phyloP scores from a whole-genome alignment of 2,888 invertebrate genomes.

The Patella depressa region DNA sequence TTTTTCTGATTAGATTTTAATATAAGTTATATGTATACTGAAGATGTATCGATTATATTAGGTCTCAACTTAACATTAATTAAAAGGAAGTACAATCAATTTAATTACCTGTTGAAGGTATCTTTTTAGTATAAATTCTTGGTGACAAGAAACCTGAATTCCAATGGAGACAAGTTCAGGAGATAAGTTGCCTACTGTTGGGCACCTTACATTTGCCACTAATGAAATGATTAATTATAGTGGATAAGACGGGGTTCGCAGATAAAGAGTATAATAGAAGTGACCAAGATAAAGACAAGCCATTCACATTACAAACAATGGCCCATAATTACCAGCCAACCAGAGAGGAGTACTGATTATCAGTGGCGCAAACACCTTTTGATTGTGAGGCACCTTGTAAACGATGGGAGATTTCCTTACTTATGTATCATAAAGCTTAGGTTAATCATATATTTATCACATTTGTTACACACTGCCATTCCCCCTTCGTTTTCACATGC shows the following conservation, averaged over 20 bases:
- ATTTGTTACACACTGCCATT: conserved; percentile 29
- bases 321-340: conserved; percentile 22
- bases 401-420: conserved; percentile 26
- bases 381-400: conserved; percentile 24
- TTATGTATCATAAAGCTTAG: conserved; percentile 14
- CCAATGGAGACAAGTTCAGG: conserved; percentile 5
- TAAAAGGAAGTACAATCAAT: too few relatives aligned
- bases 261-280: conserved; percentile 22
- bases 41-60: too few relatives aligned
- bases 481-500: conserved; percentile 18
- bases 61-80: too few relatives aligned
- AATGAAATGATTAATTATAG: conserved; percentile 29
- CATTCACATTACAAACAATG: conserved; percentile 28
- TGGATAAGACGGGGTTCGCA: conserved; percentile 17
- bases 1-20: too few relatives aligned
- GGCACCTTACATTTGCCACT: conserved; percentile 11
- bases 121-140: too few relatives aligned
- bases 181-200: conserved; percentile 14
- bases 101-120: too few relatives aligned
- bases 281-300: conserved; percentile 27
- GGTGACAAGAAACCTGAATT: neutral
- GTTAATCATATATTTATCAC: conserved; percentile 35
- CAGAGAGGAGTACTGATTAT: conserved; percentile 25
- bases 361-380: conserved; percentile 27
- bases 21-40: too few relatives aligned